Evolutionary conservation across 2,888 invertebrate species (phyloP).

Genomic region (Archaeoteleia sp.): DNA sequence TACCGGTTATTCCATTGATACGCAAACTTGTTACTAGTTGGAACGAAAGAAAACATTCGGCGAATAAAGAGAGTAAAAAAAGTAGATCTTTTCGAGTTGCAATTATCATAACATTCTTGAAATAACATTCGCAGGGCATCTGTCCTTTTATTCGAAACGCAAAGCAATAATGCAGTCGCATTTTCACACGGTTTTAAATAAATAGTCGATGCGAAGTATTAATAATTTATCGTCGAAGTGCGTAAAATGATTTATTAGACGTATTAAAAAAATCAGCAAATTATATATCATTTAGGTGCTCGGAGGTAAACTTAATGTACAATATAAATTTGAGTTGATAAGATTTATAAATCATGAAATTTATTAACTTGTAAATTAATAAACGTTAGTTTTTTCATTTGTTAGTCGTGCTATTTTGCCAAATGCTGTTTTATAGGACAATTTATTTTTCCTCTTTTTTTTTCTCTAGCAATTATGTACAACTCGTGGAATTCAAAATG

Average conservation of each 20-base stretch:
- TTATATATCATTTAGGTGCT: conserved; percentile 1
- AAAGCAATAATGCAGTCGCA: no score
- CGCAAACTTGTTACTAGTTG: no score
- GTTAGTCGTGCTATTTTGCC: not conserved
- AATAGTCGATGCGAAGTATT: not conserved
- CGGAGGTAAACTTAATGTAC: not conserved
- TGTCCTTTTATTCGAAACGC: no score
- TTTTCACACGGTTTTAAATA: no score
- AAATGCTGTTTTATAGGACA: not conserved
- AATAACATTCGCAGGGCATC: no score
- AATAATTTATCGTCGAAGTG: not conserved
- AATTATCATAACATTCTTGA: no score
- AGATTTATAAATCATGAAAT: not conserved
- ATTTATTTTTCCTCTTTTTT: not conserved
- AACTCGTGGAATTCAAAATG: not conserved
- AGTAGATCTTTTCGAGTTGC: no score
- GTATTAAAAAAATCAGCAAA: not conserved
- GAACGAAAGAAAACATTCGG: no score
- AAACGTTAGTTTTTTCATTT: no score
- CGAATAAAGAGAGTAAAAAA: no score
- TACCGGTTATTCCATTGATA: no score
- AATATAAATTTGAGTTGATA: not conserved
- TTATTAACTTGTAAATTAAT: not conserved
- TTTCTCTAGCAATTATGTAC: not conserved
- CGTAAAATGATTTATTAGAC: not conserved